Conservation (phyloP, 2,888 invertebrate species). For the Rotaria socialis region DNA sequence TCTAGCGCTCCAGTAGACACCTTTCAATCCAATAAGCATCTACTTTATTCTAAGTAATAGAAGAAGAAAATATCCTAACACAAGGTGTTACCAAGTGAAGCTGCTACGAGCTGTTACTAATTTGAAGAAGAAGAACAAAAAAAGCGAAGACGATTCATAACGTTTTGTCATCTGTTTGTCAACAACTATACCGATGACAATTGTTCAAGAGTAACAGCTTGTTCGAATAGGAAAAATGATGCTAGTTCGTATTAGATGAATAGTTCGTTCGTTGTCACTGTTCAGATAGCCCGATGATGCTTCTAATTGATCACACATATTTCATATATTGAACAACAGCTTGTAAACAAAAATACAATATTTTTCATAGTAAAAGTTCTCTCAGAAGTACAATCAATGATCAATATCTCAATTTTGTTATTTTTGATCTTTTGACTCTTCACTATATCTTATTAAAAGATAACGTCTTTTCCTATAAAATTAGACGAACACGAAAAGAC, state of each 20-base stretch:
- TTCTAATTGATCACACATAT: constrained; percentile 23
- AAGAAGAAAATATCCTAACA: neutral
- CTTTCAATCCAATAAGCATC: neutral
- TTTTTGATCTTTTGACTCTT: constrained; percentile 17
- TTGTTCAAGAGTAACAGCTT: constrained; percentile 17
- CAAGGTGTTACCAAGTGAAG: neutral
- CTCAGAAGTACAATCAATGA: constrained; percentile 7
- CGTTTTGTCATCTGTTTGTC: neutral
- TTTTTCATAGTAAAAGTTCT: neutral
- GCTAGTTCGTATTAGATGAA: neutral
- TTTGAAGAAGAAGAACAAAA: neutral
- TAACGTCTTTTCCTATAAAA: neutral
- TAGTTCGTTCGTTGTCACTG: constrained; percentile 23
- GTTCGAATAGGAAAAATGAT: neutral
- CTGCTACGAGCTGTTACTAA: neutral
- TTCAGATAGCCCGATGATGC: constrained; percentile 2
- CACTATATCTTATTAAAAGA: neutral
- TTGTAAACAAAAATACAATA: neutral
- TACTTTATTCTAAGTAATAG: neutral
- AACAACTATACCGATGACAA: neutral
- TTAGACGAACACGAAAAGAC: neutral
- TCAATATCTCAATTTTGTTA: neutral
- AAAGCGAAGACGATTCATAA: neutral
- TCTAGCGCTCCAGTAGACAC: neutral
- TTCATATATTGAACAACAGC: constrained; percentile 7